phyloP scores from a whole-genome alignment of 2,888 invertebrate genomes.

The Tenthredo distinguenda region DNA sequence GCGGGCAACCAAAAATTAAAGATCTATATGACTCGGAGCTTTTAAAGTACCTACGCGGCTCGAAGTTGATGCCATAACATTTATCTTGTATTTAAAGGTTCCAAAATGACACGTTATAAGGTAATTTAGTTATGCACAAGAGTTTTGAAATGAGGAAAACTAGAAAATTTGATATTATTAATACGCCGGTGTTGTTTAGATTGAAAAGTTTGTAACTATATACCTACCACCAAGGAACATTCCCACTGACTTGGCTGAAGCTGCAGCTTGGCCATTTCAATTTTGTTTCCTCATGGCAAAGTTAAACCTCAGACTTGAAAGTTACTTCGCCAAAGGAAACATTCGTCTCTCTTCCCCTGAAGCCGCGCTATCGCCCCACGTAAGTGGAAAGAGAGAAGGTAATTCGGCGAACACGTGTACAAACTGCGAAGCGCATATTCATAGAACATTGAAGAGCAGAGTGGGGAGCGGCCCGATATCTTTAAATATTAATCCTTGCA shows the following conservation, averaged over 20 bases:
- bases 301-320: conserved; percentile 43
- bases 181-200: neutral
- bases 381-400: conserved; percentile 51
- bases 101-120: neutral
- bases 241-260: neutral
- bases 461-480: conserved; percentile 39
- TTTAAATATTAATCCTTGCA: conserved; percentile 50
- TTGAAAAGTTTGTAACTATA: neutral
- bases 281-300: conserved; percentile 46
- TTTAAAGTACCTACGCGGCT: neutral
- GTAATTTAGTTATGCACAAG: neutral
- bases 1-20: conserved; percentile 17
- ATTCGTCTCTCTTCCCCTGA: conserved; percentile 21
- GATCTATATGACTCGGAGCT: neutral
- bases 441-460: conserved; percentile 48
- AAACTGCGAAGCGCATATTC: conserved; percentile 50
- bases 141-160: neutral
- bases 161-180: neutral
- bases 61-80: neutral
- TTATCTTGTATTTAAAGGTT: neutral
- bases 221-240: neutral
- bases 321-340: conserved; percentile 42
- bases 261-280: conserved; percentile 30
- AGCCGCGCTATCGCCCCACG: neutral
- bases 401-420: conserved; percentile 50